A percentile compares a stretch with the other conserved stretches of the same genome.
phyloP scores from a whole-genome alignment of 2,113 vertebrate genomes.

The Pavo muticus region DNA sequence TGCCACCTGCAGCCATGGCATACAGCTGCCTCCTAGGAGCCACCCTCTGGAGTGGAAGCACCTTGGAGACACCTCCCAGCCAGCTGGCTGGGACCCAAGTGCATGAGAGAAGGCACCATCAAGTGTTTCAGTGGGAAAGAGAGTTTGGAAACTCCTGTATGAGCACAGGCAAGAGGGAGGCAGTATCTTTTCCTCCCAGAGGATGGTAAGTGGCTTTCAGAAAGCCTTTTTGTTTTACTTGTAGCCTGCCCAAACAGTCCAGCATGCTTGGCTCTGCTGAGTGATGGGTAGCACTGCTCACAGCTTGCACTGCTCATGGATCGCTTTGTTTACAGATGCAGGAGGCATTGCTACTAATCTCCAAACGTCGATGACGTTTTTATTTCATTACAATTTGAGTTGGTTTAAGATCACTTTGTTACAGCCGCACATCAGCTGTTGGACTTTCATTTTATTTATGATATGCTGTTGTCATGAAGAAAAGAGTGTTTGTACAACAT shows the following conservation, averaged over 20 bases:
- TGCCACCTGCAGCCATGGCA: background rate
- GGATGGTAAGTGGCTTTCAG: slow-evolving; percentile 70
- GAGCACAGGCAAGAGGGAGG: slow-evolving; percentile 32
- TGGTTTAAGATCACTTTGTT: background rate
- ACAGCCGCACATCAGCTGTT: background rate
- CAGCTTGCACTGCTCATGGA: background rate
- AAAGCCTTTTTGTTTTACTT: slow-evolving; percentile 48
- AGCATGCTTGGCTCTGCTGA: slow-evolving; percentile 30
- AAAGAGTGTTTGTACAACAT: background rate
- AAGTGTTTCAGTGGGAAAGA: slow-evolving; percentile 15
- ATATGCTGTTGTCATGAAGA: background rate
- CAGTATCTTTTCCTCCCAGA: slow-evolving; percentile 29
- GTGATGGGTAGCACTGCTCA: slow-evolving; percentile 1
- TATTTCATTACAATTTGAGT: background rate
- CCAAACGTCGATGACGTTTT: background rate
- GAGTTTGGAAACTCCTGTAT: slow-evolving; percentile 26
- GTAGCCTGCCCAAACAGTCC: slow-evolving; percentile 27
- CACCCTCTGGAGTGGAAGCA: background rate
- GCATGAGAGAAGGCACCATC: background rate
- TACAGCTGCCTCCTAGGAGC: background rate
- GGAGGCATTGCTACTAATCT: background rate
- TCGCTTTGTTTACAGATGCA: background rate
- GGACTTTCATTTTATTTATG: background rate
- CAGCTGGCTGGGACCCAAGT: background rate
- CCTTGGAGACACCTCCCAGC: background rate